Evolutionary conservation across 2,113 vertebrate species (phyloP).

Genomic region (Capricornis sumatraensis): DNA sequence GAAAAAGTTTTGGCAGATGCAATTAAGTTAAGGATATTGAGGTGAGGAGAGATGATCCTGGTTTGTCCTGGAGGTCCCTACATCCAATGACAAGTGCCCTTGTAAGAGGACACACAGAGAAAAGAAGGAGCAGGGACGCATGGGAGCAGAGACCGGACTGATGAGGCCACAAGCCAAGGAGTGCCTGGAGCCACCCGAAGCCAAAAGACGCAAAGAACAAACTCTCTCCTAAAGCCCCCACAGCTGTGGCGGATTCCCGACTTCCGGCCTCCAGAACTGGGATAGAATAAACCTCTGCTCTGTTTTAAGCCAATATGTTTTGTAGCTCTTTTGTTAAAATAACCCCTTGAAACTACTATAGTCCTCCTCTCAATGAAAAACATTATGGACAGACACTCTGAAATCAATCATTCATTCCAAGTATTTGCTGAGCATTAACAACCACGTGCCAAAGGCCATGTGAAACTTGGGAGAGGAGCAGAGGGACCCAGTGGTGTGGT

Average conservation of each 20-base stretch:
- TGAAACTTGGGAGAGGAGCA: background rate
- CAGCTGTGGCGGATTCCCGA: rapidly evolving
- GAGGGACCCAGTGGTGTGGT: rapidly evolving
- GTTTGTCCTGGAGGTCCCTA: background rate
- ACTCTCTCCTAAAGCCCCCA: no score
- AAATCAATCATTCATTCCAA: background rate
- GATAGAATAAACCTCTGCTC: background rate
- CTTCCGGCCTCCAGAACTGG: background rate
- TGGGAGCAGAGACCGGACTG: background rate
- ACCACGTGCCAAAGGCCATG: rapidly evolving
- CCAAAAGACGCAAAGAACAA: background rate
- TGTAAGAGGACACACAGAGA: background rate
- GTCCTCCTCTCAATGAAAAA: background rate
- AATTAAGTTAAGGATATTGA: background rate
- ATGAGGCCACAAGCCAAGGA: background rate
- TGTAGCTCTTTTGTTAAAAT: background rate
- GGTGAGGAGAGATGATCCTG: background rate
- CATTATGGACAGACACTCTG: background rate
- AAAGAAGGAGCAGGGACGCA: background rate
- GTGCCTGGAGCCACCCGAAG: background rate
- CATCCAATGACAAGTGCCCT: background rate
- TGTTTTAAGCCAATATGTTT: background rate
- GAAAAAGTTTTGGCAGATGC: background rate
- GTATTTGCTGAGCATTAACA: background rate
- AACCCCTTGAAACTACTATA: background rate